These are phyloP conservation scores for Xylota sylvarum DNA, from an alignment of 2,888 invertebrate genomes.

Conservation along the genomic window DNA sequence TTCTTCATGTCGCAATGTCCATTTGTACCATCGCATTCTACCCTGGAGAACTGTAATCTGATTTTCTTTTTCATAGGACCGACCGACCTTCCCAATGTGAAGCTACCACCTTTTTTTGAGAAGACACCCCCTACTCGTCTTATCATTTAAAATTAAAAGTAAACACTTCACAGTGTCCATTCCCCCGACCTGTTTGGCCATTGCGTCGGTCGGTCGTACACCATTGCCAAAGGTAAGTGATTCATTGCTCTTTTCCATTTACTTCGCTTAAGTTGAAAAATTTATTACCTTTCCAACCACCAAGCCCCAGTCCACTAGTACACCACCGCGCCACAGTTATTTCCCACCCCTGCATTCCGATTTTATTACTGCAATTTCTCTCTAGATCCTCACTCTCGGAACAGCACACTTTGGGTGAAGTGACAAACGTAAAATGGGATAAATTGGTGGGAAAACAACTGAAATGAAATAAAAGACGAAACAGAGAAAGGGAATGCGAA, in stretches of 20 bases:
- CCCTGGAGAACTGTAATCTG: slow-evolving; percentile 52
- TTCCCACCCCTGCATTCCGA: slow-evolving; percentile 52
- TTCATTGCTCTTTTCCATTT: slow-evolving; percentile 77
- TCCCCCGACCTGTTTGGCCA: neutral
- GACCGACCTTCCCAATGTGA: neutral
- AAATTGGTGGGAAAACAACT: slow-evolving; percentile 67
- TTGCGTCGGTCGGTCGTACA: slow-evolving; percentile 18
- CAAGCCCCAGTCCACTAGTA: slow-evolving; percentile 26
- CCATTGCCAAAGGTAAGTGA: slow-evolving; percentile 71
- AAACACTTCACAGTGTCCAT: slow-evolving; percentile 61
- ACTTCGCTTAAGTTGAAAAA: slow-evolving; percentile 73
- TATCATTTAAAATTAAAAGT: slow-evolving; percentile 76
- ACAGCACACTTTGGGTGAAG: slow-evolving; percentile 40
- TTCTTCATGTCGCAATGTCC: slow-evolving; percentile 56
- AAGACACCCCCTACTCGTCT: slow-evolving; percentile 35
- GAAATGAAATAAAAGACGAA: slow-evolving; percentile 53
- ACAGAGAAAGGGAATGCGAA: slow-evolving; percentile 30
- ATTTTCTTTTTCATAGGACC: slow-evolving; percentile 49
- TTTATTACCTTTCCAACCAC: slow-evolving; percentile 68
- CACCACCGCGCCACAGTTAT: slow-evolving; percentile 30
- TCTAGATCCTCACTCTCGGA: slow-evolving; percentile 35
- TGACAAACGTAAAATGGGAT: slow-evolving; percentile 65
- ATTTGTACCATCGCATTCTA: slow-evolving; percentile 12
- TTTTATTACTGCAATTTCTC: slow-evolving; percentile 74
- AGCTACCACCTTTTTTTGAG: neutral